These are phyloP conservation scores for Nephotettix cincticeps DNA, from an alignment of 1,140 invertebrate species.

Conservation along the genomic window DNA sequence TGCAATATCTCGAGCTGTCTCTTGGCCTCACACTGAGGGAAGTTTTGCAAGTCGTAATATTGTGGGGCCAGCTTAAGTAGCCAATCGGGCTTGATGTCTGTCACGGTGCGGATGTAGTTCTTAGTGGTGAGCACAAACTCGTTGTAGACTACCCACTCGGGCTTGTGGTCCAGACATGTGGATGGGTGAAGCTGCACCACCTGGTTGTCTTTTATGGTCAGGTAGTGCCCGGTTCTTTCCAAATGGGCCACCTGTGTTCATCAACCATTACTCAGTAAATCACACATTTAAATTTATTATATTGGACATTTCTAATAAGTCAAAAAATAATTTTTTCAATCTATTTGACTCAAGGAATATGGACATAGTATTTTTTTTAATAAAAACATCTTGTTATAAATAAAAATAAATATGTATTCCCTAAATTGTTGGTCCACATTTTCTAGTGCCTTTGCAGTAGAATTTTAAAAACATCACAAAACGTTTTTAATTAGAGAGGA, in stretches of 20 bases:
- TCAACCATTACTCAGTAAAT: too few relatives aligned
- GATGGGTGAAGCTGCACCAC: slow-evolving; percentile 98
- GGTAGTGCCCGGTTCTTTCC: slow-evolving; percentile 93
- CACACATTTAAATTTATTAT: too few relatives aligned
- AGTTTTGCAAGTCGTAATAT: slow-evolving; percentile 98
- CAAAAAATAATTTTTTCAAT: too few relatives aligned
- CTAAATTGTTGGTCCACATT: too few relatives aligned
- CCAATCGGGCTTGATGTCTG: slow-evolving; percentile 97
- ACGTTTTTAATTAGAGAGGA: too few relatives aligned
- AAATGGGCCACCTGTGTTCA: slow-evolving; percentile 96
- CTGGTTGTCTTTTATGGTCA: slow-evolving; percentile 99
- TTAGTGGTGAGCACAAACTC: slow-evolving; percentile 99
- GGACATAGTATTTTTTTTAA: too few relatives aligned
- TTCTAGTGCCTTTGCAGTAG: too few relatives aligned
- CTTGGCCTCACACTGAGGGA: slow-evolving; percentile 96
- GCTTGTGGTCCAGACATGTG: slow-evolving; percentile 98
- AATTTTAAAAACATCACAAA: too few relatives aligned
- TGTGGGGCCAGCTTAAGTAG: slow-evolving; percentile 93
- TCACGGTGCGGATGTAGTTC: slow-evolving; percentile 98
- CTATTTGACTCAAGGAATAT: too few relatives aligned
- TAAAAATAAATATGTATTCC: too few relatives aligned
- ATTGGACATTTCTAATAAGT: too few relatives aligned
- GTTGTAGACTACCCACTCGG: slow-evolving; percentile 99
- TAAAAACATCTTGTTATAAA: too few relatives aligned
- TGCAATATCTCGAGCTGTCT: slow-evolving; percentile 86